Evolutionary conservation across 2,113 vertebrate species (phyloP), one percentile per base, ranked within the genome.

Genomic region (Neodon shergylaensis): DNA sequence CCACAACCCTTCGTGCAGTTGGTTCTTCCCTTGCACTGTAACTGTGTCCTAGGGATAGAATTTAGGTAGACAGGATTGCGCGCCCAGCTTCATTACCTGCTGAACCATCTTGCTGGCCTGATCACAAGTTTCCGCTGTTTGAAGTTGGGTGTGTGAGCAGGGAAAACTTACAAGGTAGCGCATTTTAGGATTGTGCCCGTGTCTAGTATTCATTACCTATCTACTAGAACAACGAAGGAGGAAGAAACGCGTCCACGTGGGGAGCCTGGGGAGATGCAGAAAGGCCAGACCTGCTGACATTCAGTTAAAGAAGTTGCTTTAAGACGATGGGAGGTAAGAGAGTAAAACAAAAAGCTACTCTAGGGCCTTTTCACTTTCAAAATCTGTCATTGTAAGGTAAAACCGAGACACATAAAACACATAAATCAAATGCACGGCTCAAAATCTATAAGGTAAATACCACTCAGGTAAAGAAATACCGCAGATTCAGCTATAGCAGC

Each of bases 331-430:
- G 79, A 82, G 47, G 3, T 52, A 54, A 77, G 36, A 26, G 52
- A 24, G 84, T 1, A 12, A 73, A 79, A 74, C 16, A 42, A 63
- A 92, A 78, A 92, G 36, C 16, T 79, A 44, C 31, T 88, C 10
- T 42, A 33, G 6, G 10, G 68, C 10, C 26, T 12, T 84, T 94
- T 54, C 24, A 31, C 16, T 83, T 93, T 82, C 70, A 81, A 52
- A 44, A 42, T 8, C 86, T 84, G 87, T 96, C 74, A 31, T 4
- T 61, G n/a, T 68, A 74, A 93, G 77, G 47, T n/a, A 49, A 94
- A 76, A 93, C 28, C 17, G n/a, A 95, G 70, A 92, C 17, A 72
- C 31, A 88, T 70, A 82, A 91, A 93, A 78, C 66, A 87, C 6
- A 88, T 33, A 94, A 70, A 70, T 85, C 70, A 61, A 81, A 82